phyloP scores from a whole-genome alignment of 2,888 invertebrate genomes.

The Tenthredo distinguenda region DNA sequence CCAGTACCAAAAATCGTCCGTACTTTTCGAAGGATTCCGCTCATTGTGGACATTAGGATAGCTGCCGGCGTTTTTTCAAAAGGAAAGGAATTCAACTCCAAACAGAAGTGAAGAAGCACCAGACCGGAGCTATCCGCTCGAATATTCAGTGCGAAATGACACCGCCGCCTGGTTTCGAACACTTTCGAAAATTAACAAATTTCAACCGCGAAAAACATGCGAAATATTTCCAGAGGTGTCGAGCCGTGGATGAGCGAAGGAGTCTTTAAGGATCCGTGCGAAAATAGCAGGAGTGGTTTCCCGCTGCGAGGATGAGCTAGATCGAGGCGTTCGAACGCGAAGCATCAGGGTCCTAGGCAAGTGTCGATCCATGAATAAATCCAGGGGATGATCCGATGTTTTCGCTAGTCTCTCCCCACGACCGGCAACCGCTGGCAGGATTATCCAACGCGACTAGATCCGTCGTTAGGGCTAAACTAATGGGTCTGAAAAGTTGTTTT shows the following conservation, averaged over 20 bases:
- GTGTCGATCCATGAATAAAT: slow-evolving; percentile 68
- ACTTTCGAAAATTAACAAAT: not conserved
- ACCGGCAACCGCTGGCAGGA: slow-evolving; percentile 1
- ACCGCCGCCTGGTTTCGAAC: not conserved
- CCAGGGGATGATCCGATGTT: slow-evolving; percentile 67
- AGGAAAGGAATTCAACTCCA: not conserved
- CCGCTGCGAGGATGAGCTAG: slow-evolving; percentile 47
- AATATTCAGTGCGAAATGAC: not conserved
- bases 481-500: not conserved
- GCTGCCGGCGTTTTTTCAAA: slow-evolving; percentile 1
- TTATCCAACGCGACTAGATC: slow-evolving; percentile 28
- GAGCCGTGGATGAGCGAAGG: slow-evolving; percentile 30
- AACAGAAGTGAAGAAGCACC: not conserved
- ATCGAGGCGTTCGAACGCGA: slow-evolving; percentile 5
- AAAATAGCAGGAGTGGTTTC: not conserved
- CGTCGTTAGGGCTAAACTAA: not conserved
- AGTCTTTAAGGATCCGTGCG: not conserved
- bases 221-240: not conserved
- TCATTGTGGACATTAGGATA: slow-evolving; percentile 26
- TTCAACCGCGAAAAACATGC: not conserved
- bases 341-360: slow-evolving; percentile 53
- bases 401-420: slow-evolving; percentile 55
- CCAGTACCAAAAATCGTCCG: slow-evolving; percentile 45
- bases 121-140: not conserved
- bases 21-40: slow-evolving; percentile 25